These are phyloP conservation scores for Quadriops clusia DNA, from an alignment of 2,888 invertebrate genomes.

Conservation along the genomic window DNA sequence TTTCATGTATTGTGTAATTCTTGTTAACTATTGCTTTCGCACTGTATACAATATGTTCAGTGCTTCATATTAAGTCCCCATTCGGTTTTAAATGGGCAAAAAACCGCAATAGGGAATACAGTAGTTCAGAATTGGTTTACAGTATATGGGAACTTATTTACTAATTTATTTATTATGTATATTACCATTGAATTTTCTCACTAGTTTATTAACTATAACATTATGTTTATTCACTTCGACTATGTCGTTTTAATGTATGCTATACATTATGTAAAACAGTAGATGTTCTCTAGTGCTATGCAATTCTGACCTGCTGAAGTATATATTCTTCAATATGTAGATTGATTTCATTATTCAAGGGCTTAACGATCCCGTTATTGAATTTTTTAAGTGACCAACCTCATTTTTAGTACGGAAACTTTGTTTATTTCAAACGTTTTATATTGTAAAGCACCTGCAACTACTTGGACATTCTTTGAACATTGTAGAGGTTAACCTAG, in stretches of 20 bases:
- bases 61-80: slow-evolving; percentile 26
- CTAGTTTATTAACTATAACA: no score
- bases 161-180: slow-evolving; percentile 3
- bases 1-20: slow-evolving; percentile 34
- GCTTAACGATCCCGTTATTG: no score
- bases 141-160: slow-evolving; percentile 14
- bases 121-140: slow-evolving; percentile 36
- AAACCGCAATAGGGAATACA: slow-evolving; percentile 32
- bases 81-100: slow-evolving; percentile 35
- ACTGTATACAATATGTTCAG: slow-evolving; percentile 29
- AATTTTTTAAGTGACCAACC: no score
- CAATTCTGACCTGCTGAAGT: slow-evolving; percentile 36
- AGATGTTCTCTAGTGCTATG: slow-evolving; percentile 28
- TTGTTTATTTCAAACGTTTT: no score
- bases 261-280: slow-evolving; percentile 16
- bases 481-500: no score
- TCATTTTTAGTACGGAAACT: no score
- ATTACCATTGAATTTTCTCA: no score
- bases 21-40: slow-evolving; percentile 32
- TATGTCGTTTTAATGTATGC: no score
- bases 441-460: no score
- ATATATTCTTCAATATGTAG: slow-evolving; percentile 27
- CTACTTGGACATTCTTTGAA: no score
- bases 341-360: slow-evolving; percentile 37
- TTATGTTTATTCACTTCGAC: no score